Base-by-base conservation (phyloP, 2,113 vertebrate genomes). In the Cygnus buccinator region DNA sequence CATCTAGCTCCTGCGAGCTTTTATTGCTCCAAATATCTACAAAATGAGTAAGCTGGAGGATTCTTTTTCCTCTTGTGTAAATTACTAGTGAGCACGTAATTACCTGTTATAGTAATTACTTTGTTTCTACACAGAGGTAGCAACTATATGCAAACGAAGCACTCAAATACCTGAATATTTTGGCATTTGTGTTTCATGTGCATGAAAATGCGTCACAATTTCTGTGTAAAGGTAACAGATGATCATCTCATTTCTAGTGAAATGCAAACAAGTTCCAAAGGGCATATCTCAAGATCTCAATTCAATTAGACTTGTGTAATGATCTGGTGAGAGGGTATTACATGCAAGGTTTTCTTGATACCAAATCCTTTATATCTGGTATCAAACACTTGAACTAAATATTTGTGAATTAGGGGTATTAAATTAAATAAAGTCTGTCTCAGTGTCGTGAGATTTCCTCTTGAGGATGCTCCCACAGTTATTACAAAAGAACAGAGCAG, bases 111-210 rank as follows among this genome's bases (percentile, higher is more conserved):
- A 54, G 79, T 91, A 93, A 94, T 95, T 95, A 68, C 80, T 89
- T 76, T 1, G 11, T 91, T 89, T 93, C 86, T 85, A n/a, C 86
- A 73, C 17, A 43, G 89, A 95, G 93, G 93, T 93, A 97, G 84
- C 71, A 95, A 96, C 84, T 95, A 70, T 19, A 94, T 96, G 92
- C 85, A 96, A 97, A 96, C 87, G 44, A 82, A 87, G 89, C 28
- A 66, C 90, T 73, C 80, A 92, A 93, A 94, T 96, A 96, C 92
- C 94, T 92, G 95, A 93, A 93, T 96, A 92, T 96, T 95, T 94
- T 96, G 89, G 23, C 84, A 82, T 92, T 93, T 95, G 84, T 90
- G 76, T 90, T 87, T 96, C 89, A 94, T 95, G 93, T 78, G 48
- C 91, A 44, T 89, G 77, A 94, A 97, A 96, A 92, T 44, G 86